phyloP scores from a whole-genome alignment of 2,888 invertebrate species.

The Drosophila quinaria region DNA sequence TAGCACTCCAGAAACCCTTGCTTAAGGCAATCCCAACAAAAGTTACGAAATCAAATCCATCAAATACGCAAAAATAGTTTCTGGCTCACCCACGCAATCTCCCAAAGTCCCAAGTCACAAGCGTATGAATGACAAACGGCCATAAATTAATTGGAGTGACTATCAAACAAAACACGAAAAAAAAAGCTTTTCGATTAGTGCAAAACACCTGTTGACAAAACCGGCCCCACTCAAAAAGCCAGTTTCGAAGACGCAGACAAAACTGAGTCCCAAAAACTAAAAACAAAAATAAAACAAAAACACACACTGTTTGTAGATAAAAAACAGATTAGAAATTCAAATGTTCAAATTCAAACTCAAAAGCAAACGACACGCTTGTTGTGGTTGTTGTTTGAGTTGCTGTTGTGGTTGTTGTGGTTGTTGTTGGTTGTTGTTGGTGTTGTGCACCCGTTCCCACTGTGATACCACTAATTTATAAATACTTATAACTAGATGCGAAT shows the following conservation, averaged over 20 bases:
- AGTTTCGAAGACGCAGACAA: conserved; percentile 58
- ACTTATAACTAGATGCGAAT: conserved; percentile 11
- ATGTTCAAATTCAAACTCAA: conserved; percentile 45
- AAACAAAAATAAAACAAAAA: conserved; percentile 21
- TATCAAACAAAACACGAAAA: conserved; percentile 53
- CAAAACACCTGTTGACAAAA: conserved; percentile 78
- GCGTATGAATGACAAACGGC: conserved; percentile 49
- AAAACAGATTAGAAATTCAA: conserved; percentile 80
- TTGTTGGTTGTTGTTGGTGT: conserved; percentile 27
- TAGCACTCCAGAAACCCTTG: conserved; percentile 7
- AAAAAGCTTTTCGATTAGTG: conserved; percentile 70
- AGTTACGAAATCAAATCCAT: conserved; percentile 1
- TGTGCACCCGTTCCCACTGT: conserved; percentile 52
- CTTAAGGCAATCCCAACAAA: neutral
- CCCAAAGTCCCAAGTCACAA: neutral
- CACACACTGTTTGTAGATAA: conserved; percentile 50
- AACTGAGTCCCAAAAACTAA: conserved; percentile 35
- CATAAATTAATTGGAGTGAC: conserved; percentile 75
- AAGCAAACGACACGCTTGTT: conserved; percentile 26
- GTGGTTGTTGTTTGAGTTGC: conserved; percentile 3
- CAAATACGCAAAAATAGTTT: conserved; percentile 32
- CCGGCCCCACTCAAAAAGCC: conserved; percentile 62
- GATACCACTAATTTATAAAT: conserved; percentile 43
- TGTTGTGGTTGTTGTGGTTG: neutral
- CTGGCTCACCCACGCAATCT: conserved; percentile 57